Evolutionary conservation across 2,888 invertebrate genomes (phyloP).

Genomic region (Eustalomyia histrio): DNA sequence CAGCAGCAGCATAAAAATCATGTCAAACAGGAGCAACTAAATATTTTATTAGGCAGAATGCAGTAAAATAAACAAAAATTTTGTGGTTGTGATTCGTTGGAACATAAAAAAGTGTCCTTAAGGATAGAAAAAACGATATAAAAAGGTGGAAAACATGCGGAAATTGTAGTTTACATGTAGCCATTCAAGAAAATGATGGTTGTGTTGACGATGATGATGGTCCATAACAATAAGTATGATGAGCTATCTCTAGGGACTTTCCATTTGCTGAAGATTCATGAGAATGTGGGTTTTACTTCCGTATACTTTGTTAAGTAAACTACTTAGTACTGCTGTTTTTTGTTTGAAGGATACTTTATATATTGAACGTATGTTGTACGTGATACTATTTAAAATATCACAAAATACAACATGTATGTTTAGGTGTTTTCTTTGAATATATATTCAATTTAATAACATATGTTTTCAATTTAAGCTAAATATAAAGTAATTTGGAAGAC

Average conservation of each 20-base stretch:
- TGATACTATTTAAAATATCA: conserved; percentile 73
- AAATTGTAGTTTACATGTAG: conserved; percentile 47
- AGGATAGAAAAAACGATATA: conserved; percentile 35
- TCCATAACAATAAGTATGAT: conserved; percentile 71
- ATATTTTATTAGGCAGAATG: conserved; percentile 75
- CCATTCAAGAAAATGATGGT: conserved; percentile 39
- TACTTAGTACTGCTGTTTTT: conserved; percentile 33
- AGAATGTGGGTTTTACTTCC: conserved; percentile 57
- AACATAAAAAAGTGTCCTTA: conserved; percentile 67
- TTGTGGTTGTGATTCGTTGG: conserved; percentile 73
- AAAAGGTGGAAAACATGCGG: conserved; percentile 51
- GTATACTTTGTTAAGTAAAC: conserved; percentile 49
- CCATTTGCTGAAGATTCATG: conserved; percentile 64
- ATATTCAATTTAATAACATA: conserved; percentile 62
- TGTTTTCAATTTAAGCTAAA: conserved; percentile 74
- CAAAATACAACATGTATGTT: conserved; percentile 31
- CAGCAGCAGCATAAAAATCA: conserved; percentile 68
- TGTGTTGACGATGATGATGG: conserved; percentile 61
- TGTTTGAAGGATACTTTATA: conserved; percentile 24
- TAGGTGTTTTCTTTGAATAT: conserved; percentile 31
- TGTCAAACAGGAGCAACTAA: conserved; percentile 75
- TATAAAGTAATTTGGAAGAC: conserved; percentile 26
- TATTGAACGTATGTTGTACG: conserved; percentile 72
- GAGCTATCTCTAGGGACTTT: conserved; percentile 71
- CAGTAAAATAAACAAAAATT: conserved; percentile 68